phyloP scores from a whole-genome alignment of 1,140 invertebrate species.

The Eriocheir sinensis region DNA sequence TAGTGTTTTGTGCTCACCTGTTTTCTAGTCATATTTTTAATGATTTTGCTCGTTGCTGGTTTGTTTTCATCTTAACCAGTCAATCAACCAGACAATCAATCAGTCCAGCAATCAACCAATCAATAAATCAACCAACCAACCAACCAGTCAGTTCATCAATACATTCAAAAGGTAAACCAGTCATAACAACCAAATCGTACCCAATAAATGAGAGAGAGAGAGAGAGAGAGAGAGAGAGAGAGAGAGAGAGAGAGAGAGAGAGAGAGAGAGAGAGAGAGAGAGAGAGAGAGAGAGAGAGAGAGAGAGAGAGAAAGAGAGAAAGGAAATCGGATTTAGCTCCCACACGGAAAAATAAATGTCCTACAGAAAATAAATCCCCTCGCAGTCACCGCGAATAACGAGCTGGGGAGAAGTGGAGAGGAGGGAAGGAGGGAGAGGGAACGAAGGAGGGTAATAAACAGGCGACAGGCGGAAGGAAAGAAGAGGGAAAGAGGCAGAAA shows the following conservation, averaged over 20 bases:
- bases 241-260: conserved; percentile 37
- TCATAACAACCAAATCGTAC: too few relatives aligned
- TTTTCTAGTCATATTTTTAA: too few relatives aligned
- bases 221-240: conserved; percentile 36
- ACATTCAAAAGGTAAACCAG: too few relatives aligned
- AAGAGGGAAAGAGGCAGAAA: too few relatives aligned
- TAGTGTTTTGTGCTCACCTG: too few relatives aligned
- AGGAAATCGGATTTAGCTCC: neutral
- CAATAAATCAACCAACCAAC: too few relatives aligned
- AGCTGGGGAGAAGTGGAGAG: neutral
- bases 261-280: conserved; percentile 22
- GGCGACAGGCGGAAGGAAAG: too few relatives aligned
- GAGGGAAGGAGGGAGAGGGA: neutral
- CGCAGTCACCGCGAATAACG: neutral
- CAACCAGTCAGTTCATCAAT: too few relatives aligned
- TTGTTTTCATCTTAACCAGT: too few relatives aligned
- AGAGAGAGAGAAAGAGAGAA: neutral
- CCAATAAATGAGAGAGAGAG: neutral
- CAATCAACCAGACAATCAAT: too few relatives aligned
- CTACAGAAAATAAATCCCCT: neutral
- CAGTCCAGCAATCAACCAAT: too few relatives aligned
- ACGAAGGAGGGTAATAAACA: neutral
- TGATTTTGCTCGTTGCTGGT: too few relatives aligned
- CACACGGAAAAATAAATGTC: neutral
- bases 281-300: conserved; percentile 32